Percentiles rank a stretch among this genome's conserved stretches.
phyloP scores from a whole-genome alignment of 2,113 vertebrate species.

The Saiga tatarica region DNA sequence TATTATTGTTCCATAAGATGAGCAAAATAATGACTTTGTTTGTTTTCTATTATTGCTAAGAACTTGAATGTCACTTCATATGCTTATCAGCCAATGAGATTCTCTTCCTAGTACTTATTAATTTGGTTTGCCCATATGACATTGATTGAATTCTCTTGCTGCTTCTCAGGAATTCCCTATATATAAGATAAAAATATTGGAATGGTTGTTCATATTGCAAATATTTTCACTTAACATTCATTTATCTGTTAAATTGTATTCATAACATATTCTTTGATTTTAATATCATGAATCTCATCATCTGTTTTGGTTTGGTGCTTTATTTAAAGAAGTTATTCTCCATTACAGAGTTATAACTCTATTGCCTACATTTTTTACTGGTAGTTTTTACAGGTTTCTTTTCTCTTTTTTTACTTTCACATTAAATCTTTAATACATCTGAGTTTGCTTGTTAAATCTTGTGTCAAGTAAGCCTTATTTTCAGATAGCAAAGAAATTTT shows the following conservation, averaged over 20 bases:
- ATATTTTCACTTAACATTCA: neutral
- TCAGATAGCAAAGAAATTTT: neutral
- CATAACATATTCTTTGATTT: neutral
- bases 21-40: neutral
- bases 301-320: neutral
- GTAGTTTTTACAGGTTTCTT: neutral
- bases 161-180: neutral
- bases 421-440: neutral
- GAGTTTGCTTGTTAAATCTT: neutral
- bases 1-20: neutral
- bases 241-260: neutral
- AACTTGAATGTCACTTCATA: neutral
- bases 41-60: neutral
- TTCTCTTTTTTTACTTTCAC: neutral
- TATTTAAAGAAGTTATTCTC: neutral
- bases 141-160: neutral
- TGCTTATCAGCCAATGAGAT: neutral
- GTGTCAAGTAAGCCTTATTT: neutral
- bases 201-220: neutral
- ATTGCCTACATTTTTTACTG: neutral
- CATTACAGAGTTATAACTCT: neutral
- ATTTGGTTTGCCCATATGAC: neutral
- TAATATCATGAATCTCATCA: neutral
- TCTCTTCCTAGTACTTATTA: neutral
- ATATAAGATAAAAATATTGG: neutral